These are phyloP conservation scores for Apostichopus leukothele DNA, from an alignment of 53 echinoderm and acorn worm species.

Conservation along the genomic window DNA sequence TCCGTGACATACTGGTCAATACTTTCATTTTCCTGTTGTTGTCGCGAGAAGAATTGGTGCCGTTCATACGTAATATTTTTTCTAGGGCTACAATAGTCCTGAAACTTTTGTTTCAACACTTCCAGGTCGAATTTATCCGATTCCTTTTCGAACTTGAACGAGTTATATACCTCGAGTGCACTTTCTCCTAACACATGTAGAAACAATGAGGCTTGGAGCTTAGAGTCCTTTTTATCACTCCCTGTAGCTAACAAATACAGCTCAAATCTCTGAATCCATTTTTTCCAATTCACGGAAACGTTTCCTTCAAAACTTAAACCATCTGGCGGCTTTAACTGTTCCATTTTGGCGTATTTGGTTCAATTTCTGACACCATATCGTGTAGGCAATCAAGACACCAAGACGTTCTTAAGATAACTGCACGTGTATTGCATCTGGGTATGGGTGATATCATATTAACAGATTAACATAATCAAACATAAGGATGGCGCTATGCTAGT, in stretches of 20 bases:
- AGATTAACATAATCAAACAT: too few species aligned
- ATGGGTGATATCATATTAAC: too few species aligned
- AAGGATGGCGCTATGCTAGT: too few species aligned
- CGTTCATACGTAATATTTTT: slow-evolving; percentile 23
- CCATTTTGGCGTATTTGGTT: too few species aligned
- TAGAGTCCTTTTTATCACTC: slow-evolving; percentile 17
- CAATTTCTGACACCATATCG: too few species aligned
- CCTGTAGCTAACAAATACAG: slow-evolving; percentile 47
- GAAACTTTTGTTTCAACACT: slow-evolving; percentile 40
- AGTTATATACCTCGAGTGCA: neutral
- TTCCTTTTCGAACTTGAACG: neutral
- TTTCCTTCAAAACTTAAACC: too few species aligned
- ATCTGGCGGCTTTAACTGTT: too few species aligned
- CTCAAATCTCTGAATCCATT: neutral
- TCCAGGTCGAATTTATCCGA: slow-evolving; percentile 31
- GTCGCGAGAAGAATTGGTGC: neutral
- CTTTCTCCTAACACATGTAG: slow-evolving; percentile 41
- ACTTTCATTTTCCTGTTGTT: slow-evolving; percentile 7
- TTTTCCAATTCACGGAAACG: neutral
- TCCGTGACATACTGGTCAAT: slow-evolving; percentile 35
- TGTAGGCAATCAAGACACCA: too few species aligned
- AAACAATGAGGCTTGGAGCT: slow-evolving; percentile 28
- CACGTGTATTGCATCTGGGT: too few species aligned
- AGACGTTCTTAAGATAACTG: too few species aligned
- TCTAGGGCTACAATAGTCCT: slow-evolving; percentile 5